phyloP scores from a whole-genome alignment of 2,113 vertebrate species.

The Ranitomeya variabilis region DNA sequence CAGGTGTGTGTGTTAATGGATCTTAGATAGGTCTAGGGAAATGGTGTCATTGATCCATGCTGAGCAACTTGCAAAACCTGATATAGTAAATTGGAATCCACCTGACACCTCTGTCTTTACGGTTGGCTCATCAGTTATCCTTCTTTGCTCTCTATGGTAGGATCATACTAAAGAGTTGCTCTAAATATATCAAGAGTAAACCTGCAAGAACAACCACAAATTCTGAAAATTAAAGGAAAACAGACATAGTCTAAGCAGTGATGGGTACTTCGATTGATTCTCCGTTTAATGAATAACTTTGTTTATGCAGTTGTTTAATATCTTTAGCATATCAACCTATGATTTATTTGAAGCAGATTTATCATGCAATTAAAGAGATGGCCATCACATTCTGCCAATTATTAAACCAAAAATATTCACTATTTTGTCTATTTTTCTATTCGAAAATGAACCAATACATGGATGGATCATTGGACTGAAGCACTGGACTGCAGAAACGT shows the following conservation, averaged over 20 bases:
- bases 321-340: slow-evolving; percentile 15
- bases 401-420: slow-evolving; percentile 75
- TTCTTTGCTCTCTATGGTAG: no score
- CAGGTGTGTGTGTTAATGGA: no score
- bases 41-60: no score
- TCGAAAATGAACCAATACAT: slow-evolving; percentile 74
- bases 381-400: slow-evolving; percentile 68
- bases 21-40: no score
- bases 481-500: slow-evolving; percentile 72
- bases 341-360: slow-evolving; percentile 53
- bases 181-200: no score
- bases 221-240: background rate
- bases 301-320: slow-evolving; percentile 22
- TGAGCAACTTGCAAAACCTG: no score
- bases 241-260: background rate
- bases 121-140: no score
- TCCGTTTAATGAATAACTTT: slow-evolving; percentile 40
- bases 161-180: no score
- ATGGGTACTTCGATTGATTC: background rate
- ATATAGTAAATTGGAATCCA: no score
- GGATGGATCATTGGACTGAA: slow-evolving; percentile 66
- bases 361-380: slow-evolving; percentile 69
- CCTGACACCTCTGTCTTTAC: no score
- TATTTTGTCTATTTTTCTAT: slow-evolving; percentile 67
- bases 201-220: background rate